Evolutionary conservation across 2,888 invertebrate species (phyloP).

Genomic region (Eristalis pertinax): DNA sequence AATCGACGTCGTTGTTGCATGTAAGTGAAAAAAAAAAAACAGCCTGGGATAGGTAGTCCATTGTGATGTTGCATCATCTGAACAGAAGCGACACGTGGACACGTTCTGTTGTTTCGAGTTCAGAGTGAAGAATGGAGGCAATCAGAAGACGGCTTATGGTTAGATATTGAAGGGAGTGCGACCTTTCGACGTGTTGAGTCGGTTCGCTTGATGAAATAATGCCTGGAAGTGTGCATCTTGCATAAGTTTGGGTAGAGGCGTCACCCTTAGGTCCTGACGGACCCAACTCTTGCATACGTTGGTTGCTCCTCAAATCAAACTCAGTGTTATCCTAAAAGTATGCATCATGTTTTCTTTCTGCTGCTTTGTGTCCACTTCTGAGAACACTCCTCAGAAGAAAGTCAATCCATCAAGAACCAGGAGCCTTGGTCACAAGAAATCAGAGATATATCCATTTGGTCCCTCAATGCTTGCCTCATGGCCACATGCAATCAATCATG

Average conservation of each 20-base stretch:
- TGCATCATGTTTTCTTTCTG: too few relatives aligned
- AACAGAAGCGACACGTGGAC: background rate
- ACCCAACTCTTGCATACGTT: too few relatives aligned
- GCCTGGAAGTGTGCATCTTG: background rate
- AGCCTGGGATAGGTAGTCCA: background rate
- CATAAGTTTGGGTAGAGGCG: too few relatives aligned
- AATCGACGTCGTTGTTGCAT: conserved; percentile 93
- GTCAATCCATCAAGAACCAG: too few relatives aligned
- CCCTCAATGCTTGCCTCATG: too few relatives aligned
- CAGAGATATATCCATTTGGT: too few relatives aligned
- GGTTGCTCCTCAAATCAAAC: background rate
- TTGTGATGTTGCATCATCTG: background rate
- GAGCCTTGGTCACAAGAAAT: too few relatives aligned
- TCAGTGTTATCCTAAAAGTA: too few relatives aligned
- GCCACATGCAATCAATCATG: background rate
- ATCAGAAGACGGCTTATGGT: background rate
- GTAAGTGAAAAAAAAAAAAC: conserved; percentile 85
- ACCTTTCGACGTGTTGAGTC: background rate
- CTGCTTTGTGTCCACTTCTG: too few relatives aligned
- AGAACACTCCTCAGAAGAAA: too few relatives aligned
- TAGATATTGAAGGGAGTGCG: background rate
- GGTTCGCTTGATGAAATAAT: background rate
- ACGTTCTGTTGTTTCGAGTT: background rate
- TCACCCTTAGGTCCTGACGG: too few relatives aligned
- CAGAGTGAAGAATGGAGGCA: background rate